Conservation (phyloP, 1,140 invertebrate species). For the Psix sp. region DNA sequence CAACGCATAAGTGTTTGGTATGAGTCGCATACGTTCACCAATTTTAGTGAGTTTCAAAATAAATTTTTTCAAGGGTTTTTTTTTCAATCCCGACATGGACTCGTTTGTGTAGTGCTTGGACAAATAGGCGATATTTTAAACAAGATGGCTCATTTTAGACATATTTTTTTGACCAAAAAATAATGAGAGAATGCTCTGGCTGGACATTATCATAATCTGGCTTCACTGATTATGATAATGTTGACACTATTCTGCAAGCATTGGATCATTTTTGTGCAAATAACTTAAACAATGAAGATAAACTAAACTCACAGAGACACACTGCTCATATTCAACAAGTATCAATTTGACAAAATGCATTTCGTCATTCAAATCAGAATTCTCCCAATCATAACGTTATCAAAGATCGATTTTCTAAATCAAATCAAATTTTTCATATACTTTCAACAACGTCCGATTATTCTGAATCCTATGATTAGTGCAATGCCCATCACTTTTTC, state of each 20-base stretch:
- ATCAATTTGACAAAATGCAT: background rate
- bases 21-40: slow-evolving; percentile 1
- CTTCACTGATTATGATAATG: slow-evolving; percentile 3
- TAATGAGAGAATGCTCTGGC: slow-evolving; percentile 12
- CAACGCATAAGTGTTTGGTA: slow-evolving; percentile 4
- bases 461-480: background rate
- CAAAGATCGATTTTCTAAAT: background rate
- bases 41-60: slow-evolving; percentile 10
- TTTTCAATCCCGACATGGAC: slow-evolving; percentile 36
- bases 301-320: too few relatives aligned
- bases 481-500: too few relatives aligned
- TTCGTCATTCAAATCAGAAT: slow-evolving; percentile 3
- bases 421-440: background rate
- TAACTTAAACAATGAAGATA: too few relatives aligned
- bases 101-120: slow-evolving; percentile 20
- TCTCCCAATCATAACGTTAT: background rate
- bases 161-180: slow-evolving; percentile 31
- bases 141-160: slow-evolving; percentile 10
- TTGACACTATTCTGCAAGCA: background rate
- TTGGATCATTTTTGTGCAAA: slow-evolving; percentile 4
- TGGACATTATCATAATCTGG: too few relatives aligned
- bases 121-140: slow-evolving; percentile 11
- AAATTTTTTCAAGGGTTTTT: slow-evolving; percentile 37
- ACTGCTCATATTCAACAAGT: background rate
- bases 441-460: too few relatives aligned